Conservation (phyloP, 2,888 invertebrate genomes). For the Teinopalpus imperialis region DNA sequence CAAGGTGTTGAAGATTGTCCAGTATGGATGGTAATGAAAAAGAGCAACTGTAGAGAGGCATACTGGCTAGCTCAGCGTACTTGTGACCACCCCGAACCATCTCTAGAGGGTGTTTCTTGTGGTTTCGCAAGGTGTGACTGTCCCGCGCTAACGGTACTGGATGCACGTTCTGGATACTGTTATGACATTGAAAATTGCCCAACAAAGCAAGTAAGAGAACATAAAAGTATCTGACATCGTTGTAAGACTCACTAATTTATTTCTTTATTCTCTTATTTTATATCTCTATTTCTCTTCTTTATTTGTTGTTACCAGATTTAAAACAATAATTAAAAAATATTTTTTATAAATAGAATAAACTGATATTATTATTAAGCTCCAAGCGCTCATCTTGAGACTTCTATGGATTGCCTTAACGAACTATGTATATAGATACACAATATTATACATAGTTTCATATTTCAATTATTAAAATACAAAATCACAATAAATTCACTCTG, state of each 20-base stretch:
- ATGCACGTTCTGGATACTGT: conserved; percentile 54
- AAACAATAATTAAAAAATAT: too few relatives aligned
- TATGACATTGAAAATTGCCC: conserved; percentile 63
- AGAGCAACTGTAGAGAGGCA: conserved; percentile 43
- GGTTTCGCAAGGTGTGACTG: conserved; percentile 63
- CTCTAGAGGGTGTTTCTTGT: conserved; percentile 51
- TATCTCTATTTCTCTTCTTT: neutral
- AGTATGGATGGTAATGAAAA: conserved; percentile 49
- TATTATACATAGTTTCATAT: too few relatives aligned
- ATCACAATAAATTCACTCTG: too few relatives aligned
- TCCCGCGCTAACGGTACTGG: conserved; percentile 48
- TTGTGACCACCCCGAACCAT: conserved; percentile 50
- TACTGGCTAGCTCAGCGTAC: conserved; percentile 57
- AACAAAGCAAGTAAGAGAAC: conserved; percentile 38
- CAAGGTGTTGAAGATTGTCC: conserved; percentile 57
- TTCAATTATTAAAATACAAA: too few relatives aligned
- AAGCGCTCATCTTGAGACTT: too few relatives aligned
- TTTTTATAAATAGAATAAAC: too few relatives aligned
- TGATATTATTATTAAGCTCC: too few relatives aligned
- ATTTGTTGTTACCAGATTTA: too few relatives aligned
- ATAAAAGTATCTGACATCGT: neutral
- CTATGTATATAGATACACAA: too few relatives aligned
- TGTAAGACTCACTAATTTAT: too few relatives aligned
- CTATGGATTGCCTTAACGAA: too few relatives aligned
- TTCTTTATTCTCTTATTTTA: too few relatives aligned